These are phyloP conservation scores for Antheraea pernyi DNA, from an alignment of 1,140 invertebrate genomes.

Conservation along the genomic window DNA sequence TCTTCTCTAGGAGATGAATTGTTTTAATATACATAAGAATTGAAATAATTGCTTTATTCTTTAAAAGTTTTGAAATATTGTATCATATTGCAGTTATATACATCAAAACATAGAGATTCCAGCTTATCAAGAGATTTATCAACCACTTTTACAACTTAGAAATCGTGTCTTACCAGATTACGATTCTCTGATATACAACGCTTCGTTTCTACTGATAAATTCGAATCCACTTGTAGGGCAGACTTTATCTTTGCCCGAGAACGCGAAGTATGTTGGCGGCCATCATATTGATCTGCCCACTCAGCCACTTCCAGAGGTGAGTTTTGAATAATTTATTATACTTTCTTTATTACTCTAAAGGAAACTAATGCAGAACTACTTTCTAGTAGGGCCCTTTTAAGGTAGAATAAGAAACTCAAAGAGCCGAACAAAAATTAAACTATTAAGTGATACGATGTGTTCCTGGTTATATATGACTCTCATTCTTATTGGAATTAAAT, in stretches of 20 bases:
- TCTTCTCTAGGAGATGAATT: too few species aligned
- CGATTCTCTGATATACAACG: slow-evolving; percentile 36
- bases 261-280: slow-evolving; percentile 42
- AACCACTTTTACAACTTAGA: slow-evolving; percentile 25
- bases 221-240: slow-evolving; percentile 40
- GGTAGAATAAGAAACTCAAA: too few species aligned
- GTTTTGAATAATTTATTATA: neutral
- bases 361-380: too few species aligned
- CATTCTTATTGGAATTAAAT: too few species aligned
- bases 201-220: slow-evolving; percentile 42
- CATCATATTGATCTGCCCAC: slow-evolving; percentile 33
- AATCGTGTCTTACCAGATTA: slow-evolving; percentile 27
- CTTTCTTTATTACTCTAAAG: neutral
- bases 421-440: too few species aligned
- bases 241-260: slow-evolving; percentile 33
- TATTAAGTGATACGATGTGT: too few species aligned
- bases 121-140: slow-evolving; percentile 36
- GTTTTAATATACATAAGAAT: too few species aligned
- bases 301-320: slow-evolving; percentile 31
- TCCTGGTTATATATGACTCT: too few species aligned
- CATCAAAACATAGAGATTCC: slow-evolving; percentile 34
- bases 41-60: too few species aligned
- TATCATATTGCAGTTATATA: slow-evolving; percentile 32
- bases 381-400: too few species aligned
- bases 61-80: neutral